phyloP scores from a whole-genome alignment of 2,113 vertebrate genomes.

The Zonotrichia leucophrys region DNA sequence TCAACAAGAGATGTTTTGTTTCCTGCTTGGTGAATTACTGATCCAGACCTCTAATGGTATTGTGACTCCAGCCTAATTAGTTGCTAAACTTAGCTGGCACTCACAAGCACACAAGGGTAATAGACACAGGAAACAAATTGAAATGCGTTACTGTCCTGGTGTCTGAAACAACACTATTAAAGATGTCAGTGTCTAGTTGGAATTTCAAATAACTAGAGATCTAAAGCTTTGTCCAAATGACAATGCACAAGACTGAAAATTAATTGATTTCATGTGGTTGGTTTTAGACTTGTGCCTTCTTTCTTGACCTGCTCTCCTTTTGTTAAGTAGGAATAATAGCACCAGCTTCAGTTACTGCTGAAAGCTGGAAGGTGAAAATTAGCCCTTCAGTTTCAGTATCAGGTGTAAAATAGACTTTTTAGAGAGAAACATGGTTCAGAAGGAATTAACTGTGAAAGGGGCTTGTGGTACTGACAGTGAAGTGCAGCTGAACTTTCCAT shows the following conservation, averaged over 20 bases:
- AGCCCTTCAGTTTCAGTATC: background rate
- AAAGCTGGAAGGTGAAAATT: background rate
- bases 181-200: background rate
- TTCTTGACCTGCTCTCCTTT: background rate
- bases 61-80: conserved; percentile 53
- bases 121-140: conserved; percentile 11
- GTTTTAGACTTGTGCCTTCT: background rate
- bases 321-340: background rate
- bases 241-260: background rate
- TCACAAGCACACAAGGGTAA: conserved; percentile 3
- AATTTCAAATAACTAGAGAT: background rate
- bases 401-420: background rate
- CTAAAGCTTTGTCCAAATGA: background rate
- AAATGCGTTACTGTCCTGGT: background rate
- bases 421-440: background rate
- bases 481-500: background rate
- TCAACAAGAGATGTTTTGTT: conserved; percentile 58
- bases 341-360: background rate
- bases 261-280: background rate
- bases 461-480: background rate
- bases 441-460: background rate
- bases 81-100: conserved; percentile 56
- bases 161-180: background rate
- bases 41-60: conserved; percentile 38
- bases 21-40: conserved; percentile 32